phyloP scores from a whole-genome alignment of 2,113 vertebrate species.

The Tapirus terrestris region DNA sequence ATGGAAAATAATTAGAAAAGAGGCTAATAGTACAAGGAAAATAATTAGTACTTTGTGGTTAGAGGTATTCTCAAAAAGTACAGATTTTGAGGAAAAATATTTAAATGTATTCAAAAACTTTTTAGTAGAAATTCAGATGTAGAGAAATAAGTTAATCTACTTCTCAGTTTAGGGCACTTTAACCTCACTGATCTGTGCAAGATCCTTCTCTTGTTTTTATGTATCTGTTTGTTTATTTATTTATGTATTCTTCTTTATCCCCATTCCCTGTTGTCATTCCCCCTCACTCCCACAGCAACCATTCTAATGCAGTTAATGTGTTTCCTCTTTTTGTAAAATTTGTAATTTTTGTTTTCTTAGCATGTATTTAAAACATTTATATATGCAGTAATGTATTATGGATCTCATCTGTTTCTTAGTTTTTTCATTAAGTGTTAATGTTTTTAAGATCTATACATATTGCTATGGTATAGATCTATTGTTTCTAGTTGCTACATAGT shows the following conservation, averaged over 20 bases:
- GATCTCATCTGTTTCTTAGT: not conserved
- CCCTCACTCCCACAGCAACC: not conserved
- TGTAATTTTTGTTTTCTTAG: not conserved
- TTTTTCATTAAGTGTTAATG: not conserved
- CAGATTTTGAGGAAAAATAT: not conserved
- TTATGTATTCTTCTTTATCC: not conserved
- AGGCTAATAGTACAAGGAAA: not conserved
- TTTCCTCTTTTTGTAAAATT: not conserved
- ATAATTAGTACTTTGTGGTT: not conserved
- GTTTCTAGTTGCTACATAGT: not conserved
- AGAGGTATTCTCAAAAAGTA: not conserved
- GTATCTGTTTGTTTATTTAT: not conserved
- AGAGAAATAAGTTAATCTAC: not conserved
- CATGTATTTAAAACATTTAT: not conserved
- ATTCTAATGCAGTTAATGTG: not conserved
- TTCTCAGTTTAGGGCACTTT: not conserved
- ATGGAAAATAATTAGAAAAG: not conserved
- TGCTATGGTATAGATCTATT: not conserved
- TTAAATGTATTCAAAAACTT: not conserved
- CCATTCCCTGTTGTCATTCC: not conserved
- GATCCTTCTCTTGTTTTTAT: not conserved
- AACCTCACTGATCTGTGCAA: not conserved
- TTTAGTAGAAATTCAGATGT: not conserved
- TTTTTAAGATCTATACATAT: not conserved
- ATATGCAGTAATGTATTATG: not conserved